phyloP scores from a whole-genome alignment of 2,797 vertebrate genomes.

The Anguilla anguilla region DNA sequence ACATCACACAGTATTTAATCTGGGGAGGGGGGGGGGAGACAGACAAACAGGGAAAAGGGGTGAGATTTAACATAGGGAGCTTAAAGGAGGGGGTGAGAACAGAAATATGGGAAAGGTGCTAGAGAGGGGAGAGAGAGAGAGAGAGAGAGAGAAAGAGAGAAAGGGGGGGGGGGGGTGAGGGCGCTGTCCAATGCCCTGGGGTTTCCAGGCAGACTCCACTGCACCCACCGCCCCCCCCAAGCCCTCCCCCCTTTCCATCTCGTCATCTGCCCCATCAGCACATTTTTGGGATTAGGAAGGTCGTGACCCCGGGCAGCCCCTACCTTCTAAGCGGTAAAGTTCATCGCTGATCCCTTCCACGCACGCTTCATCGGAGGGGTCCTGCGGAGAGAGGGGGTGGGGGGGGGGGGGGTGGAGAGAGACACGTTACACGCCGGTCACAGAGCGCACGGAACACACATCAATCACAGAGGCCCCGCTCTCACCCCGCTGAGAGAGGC shows the following conservation, averaged over 20 bases:
- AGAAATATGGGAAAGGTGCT: conserved; percentile 17
- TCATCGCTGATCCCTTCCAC: conserved; percentile 83
- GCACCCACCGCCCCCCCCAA: not conserved
- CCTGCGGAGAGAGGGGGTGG: conserved; percentile 66
- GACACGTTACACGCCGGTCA: conserved; percentile 41
- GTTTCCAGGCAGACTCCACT: not conserved
- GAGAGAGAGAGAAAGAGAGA: no score
- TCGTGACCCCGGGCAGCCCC: conserved; percentile 11
- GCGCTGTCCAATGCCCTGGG: not conserved
- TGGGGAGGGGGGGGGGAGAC: conserved; percentile 60
- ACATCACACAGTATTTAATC: conserved; percentile 58
- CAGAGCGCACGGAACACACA: conserved; percentile 38
- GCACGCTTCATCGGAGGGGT: conserved; percentile 82
- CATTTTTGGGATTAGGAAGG: conserved; percentile 49
- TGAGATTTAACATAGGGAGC: conserved; percentile 47
- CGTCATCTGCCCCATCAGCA: conserved; percentile 47
- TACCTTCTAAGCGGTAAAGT: conserved; percentile 95
- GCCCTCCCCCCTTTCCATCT: not conserved
- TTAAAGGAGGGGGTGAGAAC: conserved; percentile 37
- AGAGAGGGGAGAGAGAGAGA: not conserved
- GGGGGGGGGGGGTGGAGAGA: not conserved
- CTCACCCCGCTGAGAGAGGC: not conserved
- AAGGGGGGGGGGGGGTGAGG: conserved; percentile 15
- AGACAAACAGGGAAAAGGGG: conserved; percentile 51
- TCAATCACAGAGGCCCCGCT: conserved; percentile 38